These are phyloP conservation scores for Brachystomella parvula DNA, from an alignment of 1,140 invertebrate species.

Conservation along the genomic window DNA sequence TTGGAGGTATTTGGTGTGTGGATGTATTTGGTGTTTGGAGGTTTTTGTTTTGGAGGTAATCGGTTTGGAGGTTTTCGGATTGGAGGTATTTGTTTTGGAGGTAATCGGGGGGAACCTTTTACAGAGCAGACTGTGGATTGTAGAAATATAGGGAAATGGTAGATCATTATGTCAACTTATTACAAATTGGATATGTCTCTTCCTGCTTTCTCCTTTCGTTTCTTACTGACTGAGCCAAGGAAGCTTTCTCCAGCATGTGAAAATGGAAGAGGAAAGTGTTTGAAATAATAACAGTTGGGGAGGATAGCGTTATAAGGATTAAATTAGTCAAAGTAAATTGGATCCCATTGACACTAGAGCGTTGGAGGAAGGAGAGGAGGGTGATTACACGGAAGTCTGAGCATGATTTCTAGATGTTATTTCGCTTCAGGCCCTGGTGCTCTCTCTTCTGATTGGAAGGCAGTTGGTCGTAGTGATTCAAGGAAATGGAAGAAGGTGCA, in stretches of 20 bases:
- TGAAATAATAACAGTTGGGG: too few species aligned
- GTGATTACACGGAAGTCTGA: conserved; percentile 29
- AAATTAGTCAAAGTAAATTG: conserved; percentile 38
- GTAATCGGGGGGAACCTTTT: background rate
- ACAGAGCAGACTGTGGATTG: background rate
- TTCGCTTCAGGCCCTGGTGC: conserved; percentile 9
- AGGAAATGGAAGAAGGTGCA: background rate
- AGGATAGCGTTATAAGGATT: conserved; percentile 29
- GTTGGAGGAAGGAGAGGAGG: conserved; percentile 7
- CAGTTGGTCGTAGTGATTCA: too few species aligned
- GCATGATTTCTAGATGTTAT: conserved; percentile 9
- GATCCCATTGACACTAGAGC: conserved; percentile 35
- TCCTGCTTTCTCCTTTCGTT: background rate
- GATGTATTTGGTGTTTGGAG: background rate
- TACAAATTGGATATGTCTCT: conserved; percentile 7
- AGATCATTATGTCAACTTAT: conserved; percentile 7
- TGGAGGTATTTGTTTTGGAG: background rate
- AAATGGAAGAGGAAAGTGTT: too few species aligned
- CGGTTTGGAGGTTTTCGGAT: background rate
- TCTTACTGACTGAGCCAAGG: too few species aligned
- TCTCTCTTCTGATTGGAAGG: conserved; percentile 11
- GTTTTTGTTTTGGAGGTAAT: background rate
- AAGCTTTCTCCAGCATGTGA: too few species aligned
- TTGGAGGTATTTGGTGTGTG: background rate
- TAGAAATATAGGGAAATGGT: background rate